Evolutionary conservation across 2,888 invertebrate genomes (phyloP).

Genomic region (Physocephala rufipes): DNA sequence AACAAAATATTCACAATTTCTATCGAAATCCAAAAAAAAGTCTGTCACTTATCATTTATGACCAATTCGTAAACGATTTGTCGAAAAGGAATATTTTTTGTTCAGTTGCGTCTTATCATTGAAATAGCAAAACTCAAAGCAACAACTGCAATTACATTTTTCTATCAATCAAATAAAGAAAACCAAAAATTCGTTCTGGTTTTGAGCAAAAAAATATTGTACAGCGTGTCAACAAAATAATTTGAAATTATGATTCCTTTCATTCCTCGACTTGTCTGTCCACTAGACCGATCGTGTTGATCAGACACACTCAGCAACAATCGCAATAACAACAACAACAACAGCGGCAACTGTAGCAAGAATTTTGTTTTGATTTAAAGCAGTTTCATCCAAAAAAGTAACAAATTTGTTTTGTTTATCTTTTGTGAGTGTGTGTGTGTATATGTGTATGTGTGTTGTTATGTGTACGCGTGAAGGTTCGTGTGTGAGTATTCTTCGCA

Average conservation of each 20-base stretch:
- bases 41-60: too few relatives aligned
- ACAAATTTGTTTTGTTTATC: neutral
- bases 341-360: neutral
- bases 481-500: neutral
- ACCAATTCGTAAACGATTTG: too few relatives aligned
- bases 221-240: neutral
- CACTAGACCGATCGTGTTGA: neutral
- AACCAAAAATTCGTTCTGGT: neutral
- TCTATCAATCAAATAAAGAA: neutral
- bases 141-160: too few relatives aligned
- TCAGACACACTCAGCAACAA: slow-evolving; percentile 13
- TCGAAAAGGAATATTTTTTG: too few relatives aligned
- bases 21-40: too few relatives aligned
- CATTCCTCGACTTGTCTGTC: neutral
- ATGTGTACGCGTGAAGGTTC: too few relatives aligned
- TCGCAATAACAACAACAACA: neutral
- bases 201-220: neutral
- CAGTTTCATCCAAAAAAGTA: neutral
- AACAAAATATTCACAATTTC: too few relatives aligned
- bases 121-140: neutral
- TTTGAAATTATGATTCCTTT: neutral
- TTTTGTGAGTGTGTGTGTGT: neutral
- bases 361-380: neutral
- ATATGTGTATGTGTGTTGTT: too few relatives aligned
- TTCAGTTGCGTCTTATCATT: neutral